phyloP scores from a whole-genome alignment of 2,113 vertebrate genomes.

The Gallinago media region DNA sequence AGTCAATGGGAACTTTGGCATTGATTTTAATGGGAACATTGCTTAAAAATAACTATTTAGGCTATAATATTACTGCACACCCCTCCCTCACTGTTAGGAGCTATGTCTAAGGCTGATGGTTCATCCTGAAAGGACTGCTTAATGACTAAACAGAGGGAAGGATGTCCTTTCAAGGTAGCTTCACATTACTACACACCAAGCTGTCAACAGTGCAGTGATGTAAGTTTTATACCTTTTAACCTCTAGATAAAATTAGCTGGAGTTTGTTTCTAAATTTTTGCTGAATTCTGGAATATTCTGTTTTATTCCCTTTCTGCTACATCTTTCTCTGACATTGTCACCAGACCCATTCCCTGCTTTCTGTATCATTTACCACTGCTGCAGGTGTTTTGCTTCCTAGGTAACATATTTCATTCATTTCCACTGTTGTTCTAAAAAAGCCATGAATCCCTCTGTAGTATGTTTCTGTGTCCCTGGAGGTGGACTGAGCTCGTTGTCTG shows the following conservation, averaged over 20 bases:
- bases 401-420: constrained; percentile 33
- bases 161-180: background rate
- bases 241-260: background rate
- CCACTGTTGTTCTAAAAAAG: background rate
- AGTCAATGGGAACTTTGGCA: background rate
- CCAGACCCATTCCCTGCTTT: background rate
- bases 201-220: rapidly evolving
- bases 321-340: background rate
- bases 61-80: background rate
- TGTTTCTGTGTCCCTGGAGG: background rate
- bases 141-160: background rate
- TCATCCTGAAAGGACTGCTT: background rate
- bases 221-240: background rate
- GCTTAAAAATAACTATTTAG: background rate
- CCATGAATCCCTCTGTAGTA: background rate
- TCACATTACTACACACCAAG: background rate
- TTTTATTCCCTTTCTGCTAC: background rate
- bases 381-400: constrained; percentile 41
- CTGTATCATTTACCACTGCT: background rate
- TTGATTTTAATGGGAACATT: background rate
- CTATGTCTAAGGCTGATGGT: background rate
- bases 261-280: background rate
- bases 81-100: background rate
- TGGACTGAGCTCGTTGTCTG: background rate
- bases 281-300: background rate